These are phyloP conservation scores for Schizotus pectinicornis DNA, from an alignment of 2,888 invertebrate species.

Conservation along the genomic window DNA sequence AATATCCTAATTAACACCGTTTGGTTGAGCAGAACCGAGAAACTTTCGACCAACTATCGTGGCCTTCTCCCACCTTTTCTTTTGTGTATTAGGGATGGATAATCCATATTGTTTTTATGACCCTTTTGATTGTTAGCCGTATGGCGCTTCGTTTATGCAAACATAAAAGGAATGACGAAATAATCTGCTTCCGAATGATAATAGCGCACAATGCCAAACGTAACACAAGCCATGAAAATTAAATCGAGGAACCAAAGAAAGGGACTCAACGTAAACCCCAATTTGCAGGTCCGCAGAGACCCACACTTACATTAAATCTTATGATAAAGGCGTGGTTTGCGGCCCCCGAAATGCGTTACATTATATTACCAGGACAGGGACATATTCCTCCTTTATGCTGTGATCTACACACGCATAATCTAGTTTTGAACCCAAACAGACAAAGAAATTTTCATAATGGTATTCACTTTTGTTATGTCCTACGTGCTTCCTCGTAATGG, in stretches of 20 bases:
- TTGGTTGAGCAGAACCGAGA: too few relatives aligned
- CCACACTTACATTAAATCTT: conserved; percentile 41
- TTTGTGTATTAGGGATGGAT: too few relatives aligned
- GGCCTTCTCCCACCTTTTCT: too few relatives aligned
- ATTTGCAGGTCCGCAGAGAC: conserved; percentile 40
- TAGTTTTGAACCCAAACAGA: conserved; percentile 28
- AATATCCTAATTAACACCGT: too few relatives aligned
- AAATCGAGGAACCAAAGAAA: conserved; percentile 38
- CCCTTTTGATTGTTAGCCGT: conserved; percentile 12
- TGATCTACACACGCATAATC: conserved; percentile 36
- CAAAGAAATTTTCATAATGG: conserved; percentile 31
- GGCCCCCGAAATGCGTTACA: conserved; percentile 33
- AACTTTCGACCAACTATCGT: too few relatives aligned
- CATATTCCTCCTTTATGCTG: conserved; percentile 30
- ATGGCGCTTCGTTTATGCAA: conserved; percentile 12
- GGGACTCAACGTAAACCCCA: conserved; percentile 36
- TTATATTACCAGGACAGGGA: conserved; percentile 35
- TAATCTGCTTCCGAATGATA: conserved; percentile 24
- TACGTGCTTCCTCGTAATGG: conserved; percentile 1
- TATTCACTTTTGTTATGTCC: conserved; percentile 18
- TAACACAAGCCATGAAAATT: conserved; percentile 39
- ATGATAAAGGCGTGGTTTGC: conserved; percentile 38
- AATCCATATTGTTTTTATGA: conserved; percentile 1
- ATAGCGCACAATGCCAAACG: conserved; percentile 30
- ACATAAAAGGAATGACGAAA: conserved; percentile 11